Evolutionary conservation across 2,797 vertebrate genomes (phyloP), one percentile per base, ranked within the genome.

Genomic region (Melanogrammus aeglefinus): DNA sequence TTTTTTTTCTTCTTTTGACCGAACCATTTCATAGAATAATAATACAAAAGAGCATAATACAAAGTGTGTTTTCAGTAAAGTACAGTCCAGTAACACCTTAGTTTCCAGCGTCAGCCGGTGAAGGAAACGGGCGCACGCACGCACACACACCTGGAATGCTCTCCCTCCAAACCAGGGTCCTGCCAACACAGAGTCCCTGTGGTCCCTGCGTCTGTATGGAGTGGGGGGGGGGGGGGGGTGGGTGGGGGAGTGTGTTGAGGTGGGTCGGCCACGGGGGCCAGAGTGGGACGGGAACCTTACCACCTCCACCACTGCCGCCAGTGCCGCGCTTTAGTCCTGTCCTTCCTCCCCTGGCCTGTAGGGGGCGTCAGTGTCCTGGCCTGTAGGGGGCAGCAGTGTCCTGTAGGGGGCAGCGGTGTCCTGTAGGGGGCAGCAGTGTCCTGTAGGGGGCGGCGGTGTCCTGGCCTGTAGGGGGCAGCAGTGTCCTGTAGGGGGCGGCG

Each of bases 21-120:
- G 57, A 82, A 78, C 84, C 82, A 78, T 82, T 75, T 84, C 80
- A 83, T 80, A 80, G 80, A 79, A 82, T 47, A 72, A 76, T 66
- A 69, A 70, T 75, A 75, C 66, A 57, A 79, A 83, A 80, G 16
- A 21, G 16, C 5, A 57, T 5, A 14, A 57, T 57, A 57, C 47
- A 44, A 44, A 44, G 41, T 44, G 41, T 44, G 41, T 44, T 44
- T 38, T 38, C 41, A 44, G 13, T 44, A 44, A 44, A 44, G 41
- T 44, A 44, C 6, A 38, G 41, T 44, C 41, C 41, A 12, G 13
- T 1, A 2, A 44, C 41, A 44, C 9, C 39, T 8, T 41, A 41
- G 39, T 41, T 41, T 41, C 1, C 39, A 41, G 8, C 39, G 39
- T 41, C 44, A 3, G 44, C 16, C 44, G 39, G 39, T 36, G 35